Conservation (phyloP, 1,140 invertebrate species). For the Drosophila arawakana region DNA sequence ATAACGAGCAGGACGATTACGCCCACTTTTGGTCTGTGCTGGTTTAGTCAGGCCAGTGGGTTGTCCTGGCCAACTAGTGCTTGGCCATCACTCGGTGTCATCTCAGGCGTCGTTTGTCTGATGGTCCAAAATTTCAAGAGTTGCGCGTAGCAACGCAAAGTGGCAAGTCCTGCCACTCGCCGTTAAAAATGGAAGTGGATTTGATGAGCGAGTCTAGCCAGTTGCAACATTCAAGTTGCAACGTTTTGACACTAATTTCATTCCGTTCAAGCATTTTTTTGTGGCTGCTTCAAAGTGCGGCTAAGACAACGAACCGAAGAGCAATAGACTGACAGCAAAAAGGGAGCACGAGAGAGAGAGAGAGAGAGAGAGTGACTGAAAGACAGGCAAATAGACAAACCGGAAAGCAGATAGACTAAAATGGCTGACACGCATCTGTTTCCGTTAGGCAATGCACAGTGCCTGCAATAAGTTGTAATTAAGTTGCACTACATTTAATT, state of each 20-base stretch:
- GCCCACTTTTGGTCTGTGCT: constrained; percentile 38
- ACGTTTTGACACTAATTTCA: constrained; percentile 81
- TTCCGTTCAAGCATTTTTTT: constrained; percentile 64
- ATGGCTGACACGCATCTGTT: constrained; percentile 41
- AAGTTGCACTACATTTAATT: constrained; percentile 65
- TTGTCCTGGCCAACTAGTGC: constrained; percentile 9
- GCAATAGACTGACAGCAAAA: background rate
- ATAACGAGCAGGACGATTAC: constrained; percentile 62
- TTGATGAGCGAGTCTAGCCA: constrained; percentile 51
- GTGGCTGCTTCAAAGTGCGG: constrained; percentile 44
- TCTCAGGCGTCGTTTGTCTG: background rate
- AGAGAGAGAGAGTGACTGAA: background rate
- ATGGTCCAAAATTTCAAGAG: constrained; percentile 30
- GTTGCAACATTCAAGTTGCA: constrained; percentile 67
- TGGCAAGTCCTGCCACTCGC: constrained; percentile 13
- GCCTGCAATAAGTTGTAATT: constrained; percentile 68
- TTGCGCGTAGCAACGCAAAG: constrained; percentile 35
- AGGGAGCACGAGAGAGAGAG: no score
- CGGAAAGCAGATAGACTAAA: constrained; percentile 8
- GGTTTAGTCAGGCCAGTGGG: constrained; percentile 17
- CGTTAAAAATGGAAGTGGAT: constrained; percentile 37
- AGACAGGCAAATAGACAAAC: background rate
- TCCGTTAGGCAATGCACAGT: constrained; percentile 7
- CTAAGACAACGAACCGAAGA: constrained; percentile 18
- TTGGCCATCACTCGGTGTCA: constrained; percentile 27